Base-by-base conservation (phyloP, 2,888 invertebrate genomes). In the Julus scanicus region DNA sequence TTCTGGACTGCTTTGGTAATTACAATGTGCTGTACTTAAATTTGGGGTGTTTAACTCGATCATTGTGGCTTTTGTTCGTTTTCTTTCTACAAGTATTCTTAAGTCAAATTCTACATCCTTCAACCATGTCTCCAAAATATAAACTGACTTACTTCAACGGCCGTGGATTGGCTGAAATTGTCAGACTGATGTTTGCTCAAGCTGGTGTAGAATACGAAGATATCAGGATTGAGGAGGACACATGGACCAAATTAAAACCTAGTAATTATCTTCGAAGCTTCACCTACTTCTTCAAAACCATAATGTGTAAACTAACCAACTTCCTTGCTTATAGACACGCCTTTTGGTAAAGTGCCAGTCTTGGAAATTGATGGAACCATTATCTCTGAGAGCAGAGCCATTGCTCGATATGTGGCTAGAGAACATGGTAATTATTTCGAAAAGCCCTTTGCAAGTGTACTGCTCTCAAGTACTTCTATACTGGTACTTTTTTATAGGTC, bases 311-410 rank as follows among this genome's bases (percentile, higher is more conserved):
- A 49, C 15, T 9, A 57, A 53, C n/a, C 9, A 2, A 11, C 40
- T 86, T 29, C 1, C 48, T 20, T 29, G 29, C 29, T 3, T 91
- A n/a, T n/a, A 94, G 94, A 92, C 87, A 93, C 93, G 91, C 94
- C 94, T 13, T 94, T 94, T 90, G 94, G 94, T 87, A 93, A 93
- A 92, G 91, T 94, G 84, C 94, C 94, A 1, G 93, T 94, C 40
- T 91, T 94, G 90, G 94, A 94, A 91, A 93, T 94, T 88, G 94
- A 94, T 90, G 94, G 94, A n/a, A 93, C 93, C 89, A 92, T 94
- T 71, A 85, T 91, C 48, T 93, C 93, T 57, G 94, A 94, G 90
- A 94, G 94, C 89, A 93, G 93, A 90, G 94, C 94, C 11, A 93
- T 94, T 88, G 93, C 93, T 8, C 92, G 94, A 90, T 94, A 93